Conservation (phyloP, 1,140 invertebrate species). For the Popillia japonica region DNA sequence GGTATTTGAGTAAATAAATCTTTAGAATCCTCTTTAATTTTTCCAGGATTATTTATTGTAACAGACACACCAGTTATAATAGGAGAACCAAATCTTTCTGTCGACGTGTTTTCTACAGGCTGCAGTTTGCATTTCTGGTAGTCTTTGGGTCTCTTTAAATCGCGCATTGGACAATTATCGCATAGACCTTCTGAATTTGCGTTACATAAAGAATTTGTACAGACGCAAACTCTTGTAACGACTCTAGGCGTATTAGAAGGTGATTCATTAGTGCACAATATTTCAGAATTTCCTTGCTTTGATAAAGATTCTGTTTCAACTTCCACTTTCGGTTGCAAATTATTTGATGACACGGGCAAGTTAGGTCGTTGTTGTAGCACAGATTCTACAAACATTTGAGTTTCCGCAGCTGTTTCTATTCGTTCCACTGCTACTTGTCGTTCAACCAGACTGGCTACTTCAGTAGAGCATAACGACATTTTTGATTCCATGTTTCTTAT, state of each 20-base stretch:
- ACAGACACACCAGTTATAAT: constrained; percentile 37
- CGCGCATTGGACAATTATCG: constrained; percentile 22
- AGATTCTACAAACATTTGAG: constrained; percentile 58
- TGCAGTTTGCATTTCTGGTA: constrained; percentile 34
- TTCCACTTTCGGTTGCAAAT: constrained; percentile 25
- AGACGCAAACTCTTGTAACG: constrained; percentile 34
- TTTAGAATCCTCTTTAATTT: constrained; percentile 29
- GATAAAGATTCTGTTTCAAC: background rate
- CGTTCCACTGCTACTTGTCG: constrained; percentile 56
- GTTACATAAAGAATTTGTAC: constrained; percentile 34
- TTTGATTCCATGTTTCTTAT: constrained; percentile 42
- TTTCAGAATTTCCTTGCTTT: background rate
- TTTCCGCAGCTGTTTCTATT: constrained; percentile 57
- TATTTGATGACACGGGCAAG: constrained; percentile 47
- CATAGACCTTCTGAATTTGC: constrained; percentile 16
- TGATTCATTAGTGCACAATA: background rate
- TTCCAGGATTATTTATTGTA: constrained; percentile 40
- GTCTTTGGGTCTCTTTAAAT: constrained; percentile 30
- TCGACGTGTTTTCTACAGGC: constrained; percentile 10
- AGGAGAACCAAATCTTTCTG: constrained; percentile 23
- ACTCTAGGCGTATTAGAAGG: background rate
- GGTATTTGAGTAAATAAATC: constrained; percentile 55
- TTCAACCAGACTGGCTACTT: constrained; percentile 54
- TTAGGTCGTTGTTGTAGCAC: constrained; percentile 52
- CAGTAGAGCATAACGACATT: constrained; percentile 56